These are phyloP conservation scores for Alca torda DNA, from an alignment of 2,797 vertebrate species.

Conservation along the genomic window DNA sequence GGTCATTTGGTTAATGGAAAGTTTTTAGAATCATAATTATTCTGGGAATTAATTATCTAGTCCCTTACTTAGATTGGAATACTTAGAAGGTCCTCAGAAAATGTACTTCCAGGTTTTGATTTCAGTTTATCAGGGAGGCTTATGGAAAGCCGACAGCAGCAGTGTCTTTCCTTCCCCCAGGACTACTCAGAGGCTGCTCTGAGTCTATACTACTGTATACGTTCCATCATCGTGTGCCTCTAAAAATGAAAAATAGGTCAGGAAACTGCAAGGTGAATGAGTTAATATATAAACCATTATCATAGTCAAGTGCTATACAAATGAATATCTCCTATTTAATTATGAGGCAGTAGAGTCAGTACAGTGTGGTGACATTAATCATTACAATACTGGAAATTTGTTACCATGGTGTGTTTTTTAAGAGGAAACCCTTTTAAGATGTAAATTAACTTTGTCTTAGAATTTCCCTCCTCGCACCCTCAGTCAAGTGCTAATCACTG, in stretches of 20 bases:
- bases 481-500: constrained; percentile 20
- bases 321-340: constrained; percentile 18
- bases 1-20: neutral
- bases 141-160: neutral
- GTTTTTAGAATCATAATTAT: neutral
- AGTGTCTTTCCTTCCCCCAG: neutral
- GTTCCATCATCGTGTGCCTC: neutral
- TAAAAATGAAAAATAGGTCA: constrained; percentile 35
- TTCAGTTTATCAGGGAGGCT: neutral
- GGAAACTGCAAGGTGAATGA: constrained; percentile 43
- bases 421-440: constrained; percentile 22
- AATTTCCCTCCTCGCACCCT: constrained; percentile 16
- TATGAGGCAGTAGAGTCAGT: constrained; percentile 46
- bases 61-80: neutral
- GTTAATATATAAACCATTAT: constrained; percentile 24
- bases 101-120: neutral
- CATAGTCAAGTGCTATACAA: neutral
- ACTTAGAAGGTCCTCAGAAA: neutral
- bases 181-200: neutral
- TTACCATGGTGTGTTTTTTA: constrained; percentile 35
- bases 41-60: neutral
- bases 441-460: constrained; percentile 44
- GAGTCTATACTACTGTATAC: neutral
- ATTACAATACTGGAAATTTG: neutral
- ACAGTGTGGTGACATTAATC: constrained; percentile 36